Evolutionary conservation across 2,113 vertebrate species (phyloP).

Genomic region (Verasper variegatus): DNA sequence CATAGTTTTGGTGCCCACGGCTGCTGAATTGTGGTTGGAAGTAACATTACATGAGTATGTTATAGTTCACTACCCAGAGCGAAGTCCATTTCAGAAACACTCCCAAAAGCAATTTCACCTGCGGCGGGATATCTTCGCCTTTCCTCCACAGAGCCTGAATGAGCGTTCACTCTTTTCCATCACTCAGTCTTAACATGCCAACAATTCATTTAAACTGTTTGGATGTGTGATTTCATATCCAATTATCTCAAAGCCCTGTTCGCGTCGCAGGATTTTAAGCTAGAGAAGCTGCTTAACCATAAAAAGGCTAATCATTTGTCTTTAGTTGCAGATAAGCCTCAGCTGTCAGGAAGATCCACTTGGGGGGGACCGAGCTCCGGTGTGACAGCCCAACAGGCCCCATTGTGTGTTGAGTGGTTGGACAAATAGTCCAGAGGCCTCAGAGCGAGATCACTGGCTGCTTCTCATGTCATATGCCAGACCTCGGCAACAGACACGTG

Average conservation of each 20-base stretch:
- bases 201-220: slow-evolving; percentile 23
- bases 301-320: slow-evolving; percentile 32
- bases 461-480: neutral
- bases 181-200: neutral
- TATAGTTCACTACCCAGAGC: slow-evolving; percentile 17
- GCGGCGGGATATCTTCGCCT: neutral
- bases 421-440: neutral
- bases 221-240: slow-evolving; percentile 18
- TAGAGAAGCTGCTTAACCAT: slow-evolving; percentile 13
- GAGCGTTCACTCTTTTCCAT: slow-evolving; percentile 7
- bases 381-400: neutral
- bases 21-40: slow-evolving; percentile 32
- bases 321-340: slow-evolving; percentile 31
- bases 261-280: slow-evolving; percentile 5
- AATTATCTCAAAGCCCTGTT: slow-evolving; percentile 1
- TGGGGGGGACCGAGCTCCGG: neutral
- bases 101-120: slow-evolving; percentile 40
- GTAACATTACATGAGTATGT: slow-evolving; percentile 32
- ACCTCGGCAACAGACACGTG: neutral
- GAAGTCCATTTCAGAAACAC: slow-evolving; percentile 11
- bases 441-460: neutral
- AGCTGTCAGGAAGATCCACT: slow-evolving; percentile 27
- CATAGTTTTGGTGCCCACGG: neutral
- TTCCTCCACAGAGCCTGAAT: neutral
- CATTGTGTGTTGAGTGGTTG: slow-evolving; percentile 6